A percentile compares a stretch with the other conserved stretches of the same genome.
Conservation (phyloP, 1,140 invertebrate genomes). For the Bombus consobrinus region DNA sequence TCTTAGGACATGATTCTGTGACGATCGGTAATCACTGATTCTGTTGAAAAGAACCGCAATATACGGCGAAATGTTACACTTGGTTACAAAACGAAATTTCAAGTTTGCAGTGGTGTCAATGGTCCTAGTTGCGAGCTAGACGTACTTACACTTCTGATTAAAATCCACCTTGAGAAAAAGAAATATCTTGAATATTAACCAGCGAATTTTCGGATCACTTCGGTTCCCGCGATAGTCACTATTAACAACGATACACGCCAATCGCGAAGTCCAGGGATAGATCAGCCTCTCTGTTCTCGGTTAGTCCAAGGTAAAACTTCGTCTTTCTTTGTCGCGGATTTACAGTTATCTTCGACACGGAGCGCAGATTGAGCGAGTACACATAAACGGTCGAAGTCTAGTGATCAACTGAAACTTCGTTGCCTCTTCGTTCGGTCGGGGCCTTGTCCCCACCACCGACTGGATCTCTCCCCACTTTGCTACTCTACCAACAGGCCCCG, state of each 20-base stretch:
- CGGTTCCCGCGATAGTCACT: constrained; percentile 5
- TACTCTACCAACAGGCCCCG: constrained; percentile 40
- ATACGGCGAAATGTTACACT: neutral
- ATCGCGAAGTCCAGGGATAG: constrained; percentile 3
- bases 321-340: constrained; percentile 51
- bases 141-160: neutral
- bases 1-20: too few relatives aligned
- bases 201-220: neutral
- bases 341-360: constrained; percentile 71
- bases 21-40: neutral
- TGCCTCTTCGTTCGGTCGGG: constrained; percentile 70
- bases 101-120: neutral
- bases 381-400: constrained; percentile 68
- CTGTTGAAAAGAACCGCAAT: neutral
- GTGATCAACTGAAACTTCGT: constrained; percentile 78
- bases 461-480: neutral
- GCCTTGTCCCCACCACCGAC: constrained; percentile 40
- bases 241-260: neutral
- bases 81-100: neutral
- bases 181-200: neutral
- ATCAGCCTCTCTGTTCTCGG: constrained; percentile 6
- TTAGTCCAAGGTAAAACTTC: constrained; percentile 11
- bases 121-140: neutral
- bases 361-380: constrained; percentile 18
- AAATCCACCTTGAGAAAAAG: neutral